Conservation (phyloP, 2,797 vertebrate species). For the Chelonia mydas region DNA sequence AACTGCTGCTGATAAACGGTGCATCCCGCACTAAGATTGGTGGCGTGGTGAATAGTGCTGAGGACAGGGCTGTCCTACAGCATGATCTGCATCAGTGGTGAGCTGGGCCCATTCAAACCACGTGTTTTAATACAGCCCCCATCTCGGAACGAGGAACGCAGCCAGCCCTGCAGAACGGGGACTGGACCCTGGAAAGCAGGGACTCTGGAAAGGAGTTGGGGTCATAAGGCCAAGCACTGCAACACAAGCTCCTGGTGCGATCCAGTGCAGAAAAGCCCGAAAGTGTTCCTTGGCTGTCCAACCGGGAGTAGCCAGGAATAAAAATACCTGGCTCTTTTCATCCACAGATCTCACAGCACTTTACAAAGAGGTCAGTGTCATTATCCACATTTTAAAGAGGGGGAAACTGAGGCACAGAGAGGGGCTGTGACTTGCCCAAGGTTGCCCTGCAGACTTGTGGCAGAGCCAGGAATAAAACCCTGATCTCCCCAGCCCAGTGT, state of each 20-base stretch:
- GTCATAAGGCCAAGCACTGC: neutral
- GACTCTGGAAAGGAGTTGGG: neutral
- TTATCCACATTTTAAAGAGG: too few species aligned
- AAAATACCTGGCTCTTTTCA: too few species aligned
- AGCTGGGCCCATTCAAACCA: neutral
- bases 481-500: too few species aligned
- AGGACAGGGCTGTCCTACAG: neutral
- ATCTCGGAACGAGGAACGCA: neutral
- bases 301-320: neutral
- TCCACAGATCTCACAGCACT: too few species aligned
- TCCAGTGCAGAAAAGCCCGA: neutral
- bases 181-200: neutral
- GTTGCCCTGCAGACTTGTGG: too few species aligned
- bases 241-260: neutral
- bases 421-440: too few species aligned
- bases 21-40: neutral
- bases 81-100: neutral
- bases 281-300: neutral
- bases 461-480: too few species aligned
- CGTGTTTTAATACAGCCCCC: neutral
- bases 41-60: neutral
- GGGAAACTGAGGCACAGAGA: too few species aligned
- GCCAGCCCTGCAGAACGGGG: neutral
- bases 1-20: neutral
- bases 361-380: too few species aligned